Conservation (phyloP, 2,888 invertebrate genomes). For the Metacarcinus magister region DNA sequence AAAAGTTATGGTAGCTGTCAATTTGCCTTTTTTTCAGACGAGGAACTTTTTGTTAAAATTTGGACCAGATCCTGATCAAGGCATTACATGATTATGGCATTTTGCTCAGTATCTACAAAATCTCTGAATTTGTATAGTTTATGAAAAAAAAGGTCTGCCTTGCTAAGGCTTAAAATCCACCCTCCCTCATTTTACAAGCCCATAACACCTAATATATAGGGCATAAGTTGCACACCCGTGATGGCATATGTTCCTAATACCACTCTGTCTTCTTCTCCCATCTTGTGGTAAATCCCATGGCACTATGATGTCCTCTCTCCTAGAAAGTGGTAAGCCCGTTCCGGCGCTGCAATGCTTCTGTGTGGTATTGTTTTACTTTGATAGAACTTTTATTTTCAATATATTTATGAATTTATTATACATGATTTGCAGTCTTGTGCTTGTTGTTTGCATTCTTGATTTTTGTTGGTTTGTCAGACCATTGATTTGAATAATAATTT, state of each 20-base stretch:
- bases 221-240: constrained; percentile 78
- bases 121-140: not conserved
- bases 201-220: constrained; percentile 74
- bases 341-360: constrained; percentile 83
- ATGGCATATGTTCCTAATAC: constrained; percentile 81
- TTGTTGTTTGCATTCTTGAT: constrained; percentile 65
- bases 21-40: constrained; percentile 8
- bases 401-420: constrained; percentile 47
- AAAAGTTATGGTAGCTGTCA: not conserved
- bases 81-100: not conserved
- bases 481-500: constrained; percentile 47
- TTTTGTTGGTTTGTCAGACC: constrained; percentile 22
- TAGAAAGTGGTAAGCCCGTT: constrained; percentile 83
- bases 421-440: constrained; percentile 74
- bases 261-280: constrained; percentile 80
- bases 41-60: not conserved
- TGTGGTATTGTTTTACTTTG: constrained; percentile 83
- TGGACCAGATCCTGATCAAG: not conserved
- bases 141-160: constrained; percentile 64
- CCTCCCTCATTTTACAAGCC: constrained; percentile 74
- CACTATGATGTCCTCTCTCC: constrained; percentile 81
- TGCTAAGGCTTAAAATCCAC: constrained; percentile 55
- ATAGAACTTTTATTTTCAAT: constrained; percentile 75
- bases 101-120: not conserved
- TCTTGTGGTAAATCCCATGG: constrained; percentile 81